Evolutionary conservation across 2,888 invertebrate species (phyloP).

Genomic region (Lepidocyrtoides sp.): DNA sequence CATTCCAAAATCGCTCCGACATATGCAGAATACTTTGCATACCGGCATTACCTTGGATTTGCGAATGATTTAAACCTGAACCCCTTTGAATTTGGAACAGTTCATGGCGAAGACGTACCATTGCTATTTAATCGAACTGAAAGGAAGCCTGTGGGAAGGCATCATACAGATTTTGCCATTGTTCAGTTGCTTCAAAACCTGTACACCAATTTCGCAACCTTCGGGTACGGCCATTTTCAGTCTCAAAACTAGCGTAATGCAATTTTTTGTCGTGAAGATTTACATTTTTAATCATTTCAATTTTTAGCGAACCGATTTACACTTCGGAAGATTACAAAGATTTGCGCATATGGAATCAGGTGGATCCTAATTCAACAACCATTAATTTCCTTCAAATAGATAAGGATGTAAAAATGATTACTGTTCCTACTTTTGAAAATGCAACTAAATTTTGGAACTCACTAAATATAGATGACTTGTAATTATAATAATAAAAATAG

Average conservation of each 20-base stretch:
- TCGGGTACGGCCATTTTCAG: too few species aligned
- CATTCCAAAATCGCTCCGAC: conserved; percentile 79
- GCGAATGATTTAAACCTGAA: conserved; percentile 75
- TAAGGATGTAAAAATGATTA: conserved; percentile 79
- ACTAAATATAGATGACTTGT: conserved; percentile 72
- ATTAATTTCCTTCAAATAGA: conserved; percentile 75
- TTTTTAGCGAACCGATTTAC: conserved; percentile 71
- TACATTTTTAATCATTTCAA: background rate
- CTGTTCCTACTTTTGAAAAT: conserved; percentile 76
- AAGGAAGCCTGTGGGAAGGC: conserved; percentile 69
- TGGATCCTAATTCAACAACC: conserved; percentile 42
- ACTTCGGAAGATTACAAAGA: conserved; percentile 75
- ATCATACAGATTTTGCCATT: conserved; percentile 73
- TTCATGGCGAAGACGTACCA: conserved; percentile 75
- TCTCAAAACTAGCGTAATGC: too few species aligned
- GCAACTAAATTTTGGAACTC: conserved; percentile 80
- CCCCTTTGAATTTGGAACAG: conserved; percentile 77
- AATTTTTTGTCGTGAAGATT: too few species aligned
- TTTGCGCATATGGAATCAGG: conserved; percentile 67
- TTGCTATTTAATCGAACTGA: conserved; percentile 78
- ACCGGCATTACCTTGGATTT: conserved; percentile 73
- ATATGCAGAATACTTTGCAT: conserved; percentile 73
- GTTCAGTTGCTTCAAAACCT: conserved; percentile 77
- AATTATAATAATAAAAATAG: background rate
- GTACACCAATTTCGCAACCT: conserved; percentile 77